These are phyloP conservation scores for Hemichromis elongatus DNA, from an alignment of 2,113 vertebrate species.

Conservation along the genomic window DNA sequence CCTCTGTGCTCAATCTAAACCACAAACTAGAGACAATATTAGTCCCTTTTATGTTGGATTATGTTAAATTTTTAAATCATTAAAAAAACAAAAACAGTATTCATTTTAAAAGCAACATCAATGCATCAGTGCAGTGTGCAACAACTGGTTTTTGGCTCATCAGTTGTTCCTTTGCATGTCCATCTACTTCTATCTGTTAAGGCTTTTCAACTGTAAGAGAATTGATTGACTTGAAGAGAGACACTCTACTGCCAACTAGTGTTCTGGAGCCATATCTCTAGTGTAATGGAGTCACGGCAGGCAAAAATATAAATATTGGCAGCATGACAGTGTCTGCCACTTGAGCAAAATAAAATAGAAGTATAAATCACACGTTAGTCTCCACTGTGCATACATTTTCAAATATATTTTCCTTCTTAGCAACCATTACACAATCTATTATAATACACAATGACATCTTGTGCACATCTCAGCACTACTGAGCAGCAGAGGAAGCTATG, in stretches of 20 bases:
- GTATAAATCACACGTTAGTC: not conserved
- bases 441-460: not conserved
- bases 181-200: not conserved
- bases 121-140: not conserved
- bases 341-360: not conserved
- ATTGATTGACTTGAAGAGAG: not conserved
- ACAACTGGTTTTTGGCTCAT: not conserved
- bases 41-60: not conserved
- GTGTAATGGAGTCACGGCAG: not conserved
- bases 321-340: not conserved
- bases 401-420: not conserved
- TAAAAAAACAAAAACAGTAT: fast-evolving
- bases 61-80: not conserved
- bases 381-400: not conserved
- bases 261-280: not conserved
- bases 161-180: not conserved
- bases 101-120: not conserved
- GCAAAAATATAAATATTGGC: not conserved
- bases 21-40: not conserved
- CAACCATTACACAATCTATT: not conserved
- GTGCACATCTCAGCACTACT: not conserved
- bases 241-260: not conserved
- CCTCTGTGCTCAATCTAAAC: not conserved
- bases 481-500: not conserved
- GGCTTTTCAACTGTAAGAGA: not conserved